phyloP scores from a whole-genome alignment of 2,888 invertebrate genomes.

The Beris morrisii region DNA sequence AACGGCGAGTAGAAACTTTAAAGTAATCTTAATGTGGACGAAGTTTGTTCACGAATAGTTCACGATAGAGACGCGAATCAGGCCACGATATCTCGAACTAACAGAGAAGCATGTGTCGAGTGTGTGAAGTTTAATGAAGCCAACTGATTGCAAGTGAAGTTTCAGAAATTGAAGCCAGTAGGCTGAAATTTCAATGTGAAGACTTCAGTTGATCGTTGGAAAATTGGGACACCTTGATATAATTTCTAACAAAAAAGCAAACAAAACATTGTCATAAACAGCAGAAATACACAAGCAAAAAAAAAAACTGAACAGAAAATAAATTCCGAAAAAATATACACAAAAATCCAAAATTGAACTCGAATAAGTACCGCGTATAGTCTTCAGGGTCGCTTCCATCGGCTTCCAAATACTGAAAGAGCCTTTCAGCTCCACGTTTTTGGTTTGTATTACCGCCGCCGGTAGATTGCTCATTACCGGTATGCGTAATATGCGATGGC shows the following conservation, averaged over 20 bases:
- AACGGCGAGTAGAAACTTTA: too few relatives aligned
- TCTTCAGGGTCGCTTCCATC: constrained; percentile 68
- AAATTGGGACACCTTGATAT: too few relatives aligned
- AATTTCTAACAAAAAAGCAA: neutral
- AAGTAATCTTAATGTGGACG: too few relatives aligned
- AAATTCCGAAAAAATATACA: neutral
- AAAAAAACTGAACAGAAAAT: constrained; percentile 40
- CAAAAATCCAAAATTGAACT: constrained; percentile 41
- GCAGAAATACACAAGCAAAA: constrained; percentile 19
- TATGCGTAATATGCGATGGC: constrained; percentile 47
- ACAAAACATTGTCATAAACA: constrained; percentile 25
- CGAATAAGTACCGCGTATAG: constrained; percentile 54
- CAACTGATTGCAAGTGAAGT: too few relatives aligned
- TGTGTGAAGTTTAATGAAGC: too few relatives aligned
- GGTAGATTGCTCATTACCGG: constrained; percentile 43
- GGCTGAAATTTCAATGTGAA: too few relatives aligned
- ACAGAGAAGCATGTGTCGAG: too few relatives aligned
- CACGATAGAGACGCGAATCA: too few relatives aligned
- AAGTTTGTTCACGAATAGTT: too few relatives aligned
- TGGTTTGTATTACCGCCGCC: constrained; percentile 45
- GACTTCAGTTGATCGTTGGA: too few relatives aligned
- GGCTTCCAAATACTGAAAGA: constrained; percentile 75
- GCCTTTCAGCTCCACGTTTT: constrained; percentile 67
- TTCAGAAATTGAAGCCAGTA: too few relatives aligned
- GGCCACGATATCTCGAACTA: too few relatives aligned